Base-by-base conservation (phyloP, 2,797 vertebrate genomes). In the Sparidentex hasta region DNA sequence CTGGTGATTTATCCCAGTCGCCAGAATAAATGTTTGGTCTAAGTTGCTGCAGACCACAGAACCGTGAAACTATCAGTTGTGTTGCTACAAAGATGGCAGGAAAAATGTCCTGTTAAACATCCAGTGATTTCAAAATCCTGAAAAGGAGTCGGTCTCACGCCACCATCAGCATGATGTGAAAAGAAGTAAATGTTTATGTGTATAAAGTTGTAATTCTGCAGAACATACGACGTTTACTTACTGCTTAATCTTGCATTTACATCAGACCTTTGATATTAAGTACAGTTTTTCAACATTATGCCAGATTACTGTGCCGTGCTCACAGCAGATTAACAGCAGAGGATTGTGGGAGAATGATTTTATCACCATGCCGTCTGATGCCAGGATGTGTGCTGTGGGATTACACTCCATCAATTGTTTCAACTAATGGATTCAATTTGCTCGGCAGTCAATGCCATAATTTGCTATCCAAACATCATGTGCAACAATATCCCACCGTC, bases 341-440 rank as follows among this genome's bases (percentile, higher is more conserved):
- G 66, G 54, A 78, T 48, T 62, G 46, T 27, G 29, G 16, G n/a
- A 25, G 38, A 61, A 68, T 62, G 68, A 75, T 76, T 80, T 79
- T 82, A 77, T 82, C 57, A 12, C 27, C 1, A 27, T 47, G 59
- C 25, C 16, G 47, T 57, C 55, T 82, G 80, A 82, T 46, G 57
- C 44, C 62, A 57, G 76, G 48, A 72, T 58, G 66, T 78, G 69
- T 46, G 66, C 69, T 9, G 1, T 74, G 69, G 80, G 64, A 82
- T 38, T 61, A 50, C 4, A 3, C 70, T 78, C 54, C 52, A 67
- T 63, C 80, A 58, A 71, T 83, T 90, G 83, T 87, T 87, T 80
- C 71, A 74, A 51, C 64, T 84, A 87, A 83, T 87, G 64, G 67
- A 78, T 81, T 84, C 69, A 75, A 86, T 86, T 85, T 81, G 64